phyloP scores from a whole-genome alignment of 1,140 invertebrate genomes.

The Orussus abietinus region DNA sequence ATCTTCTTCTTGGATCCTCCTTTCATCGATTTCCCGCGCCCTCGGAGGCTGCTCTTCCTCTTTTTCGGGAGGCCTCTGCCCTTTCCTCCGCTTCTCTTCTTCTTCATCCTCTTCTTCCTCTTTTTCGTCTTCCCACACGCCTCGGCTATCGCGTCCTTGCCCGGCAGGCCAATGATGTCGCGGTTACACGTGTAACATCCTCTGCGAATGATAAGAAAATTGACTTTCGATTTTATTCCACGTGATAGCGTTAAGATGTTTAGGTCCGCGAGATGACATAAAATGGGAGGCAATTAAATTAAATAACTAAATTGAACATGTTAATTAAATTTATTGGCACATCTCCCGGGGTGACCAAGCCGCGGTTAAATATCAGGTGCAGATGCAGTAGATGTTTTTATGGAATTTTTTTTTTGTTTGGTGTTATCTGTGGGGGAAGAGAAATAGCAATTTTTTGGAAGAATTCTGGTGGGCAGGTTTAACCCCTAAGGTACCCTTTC shows the following conservation, averaged over 20 bases:
- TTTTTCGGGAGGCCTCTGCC: background rate
- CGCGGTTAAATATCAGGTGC: no score
- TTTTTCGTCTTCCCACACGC: slow-evolving; percentile 7
- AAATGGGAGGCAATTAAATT: no score
- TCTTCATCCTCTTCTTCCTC: background rate
- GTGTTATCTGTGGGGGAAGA: background rate
- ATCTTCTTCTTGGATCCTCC: slow-evolving; percentile 1
- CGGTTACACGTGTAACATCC: slow-evolving; percentile 28
- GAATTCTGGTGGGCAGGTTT: background rate
- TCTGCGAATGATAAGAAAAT: slow-evolving; percentile 17
- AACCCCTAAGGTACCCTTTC: slow-evolving; percentile 30
- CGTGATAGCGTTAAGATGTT: no score
- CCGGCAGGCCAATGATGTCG: slow-evolving; percentile 12
- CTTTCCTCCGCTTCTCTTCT: background rate
- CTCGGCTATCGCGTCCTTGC: background rate
- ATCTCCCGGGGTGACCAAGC: no score
- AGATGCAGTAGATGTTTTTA: no score
- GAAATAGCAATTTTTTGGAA: background rate
- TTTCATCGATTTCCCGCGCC: slow-evolving; percentile 1
- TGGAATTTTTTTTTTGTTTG: no score
- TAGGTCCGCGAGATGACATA: no score
- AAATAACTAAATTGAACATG: no score
- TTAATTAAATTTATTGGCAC: no score
- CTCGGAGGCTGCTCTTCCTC: background rate
- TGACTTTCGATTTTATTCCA: no score